A percentile compares a stretch with the other conserved stretches of the same genome.
Evolutionary conservation across 2,797 vertebrate genomes (phyloP).

Genomic region (Pterois miles): DNA sequence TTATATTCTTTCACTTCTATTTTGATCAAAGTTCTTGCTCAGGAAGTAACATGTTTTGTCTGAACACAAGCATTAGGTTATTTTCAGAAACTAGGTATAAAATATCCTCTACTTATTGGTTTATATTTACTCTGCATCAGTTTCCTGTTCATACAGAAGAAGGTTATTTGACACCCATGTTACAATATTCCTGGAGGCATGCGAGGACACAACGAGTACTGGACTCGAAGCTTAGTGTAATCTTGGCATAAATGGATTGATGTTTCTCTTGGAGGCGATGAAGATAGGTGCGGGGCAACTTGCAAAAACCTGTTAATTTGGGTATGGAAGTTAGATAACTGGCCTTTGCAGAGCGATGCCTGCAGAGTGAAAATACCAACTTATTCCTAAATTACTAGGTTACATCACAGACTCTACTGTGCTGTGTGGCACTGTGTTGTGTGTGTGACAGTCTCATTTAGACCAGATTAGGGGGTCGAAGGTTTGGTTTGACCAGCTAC

Average conservation of each 20-base stretch:
- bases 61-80: not conserved
- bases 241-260: conserved; percentile 43
- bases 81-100: not conserved
- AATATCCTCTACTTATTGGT: not conserved
- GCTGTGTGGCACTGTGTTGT: conserved; percentile 7
- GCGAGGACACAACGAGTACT: conserved; percentile 25
- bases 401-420: conserved; percentile 56
- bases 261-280: conserved; percentile 41
- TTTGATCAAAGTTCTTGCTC: not conserved
- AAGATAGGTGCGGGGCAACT: conserved; percentile 21
- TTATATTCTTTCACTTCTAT: conserved; percentile 1
- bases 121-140: not conserved
- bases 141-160: not conserved
- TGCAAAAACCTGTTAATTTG: conserved; percentile 54
- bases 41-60: not conserved
- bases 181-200: conserved; percentile 17
- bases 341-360: conserved; percentile 56
- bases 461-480: conserved; percentile 73
- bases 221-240: conserved; percentile 29
- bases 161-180: conserved; percentile 5
- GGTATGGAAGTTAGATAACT: conserved; percentile 65
- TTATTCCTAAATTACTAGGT: conserved; percentile 66
- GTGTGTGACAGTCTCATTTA: conserved; percentile 67
- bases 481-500: conserved; percentile 67
- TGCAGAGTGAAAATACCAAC: conserved; percentile 63